phyloP scores from a whole-genome alignment of 1,140 invertebrate species.

The Anadara kagoshimensis region DNA sequence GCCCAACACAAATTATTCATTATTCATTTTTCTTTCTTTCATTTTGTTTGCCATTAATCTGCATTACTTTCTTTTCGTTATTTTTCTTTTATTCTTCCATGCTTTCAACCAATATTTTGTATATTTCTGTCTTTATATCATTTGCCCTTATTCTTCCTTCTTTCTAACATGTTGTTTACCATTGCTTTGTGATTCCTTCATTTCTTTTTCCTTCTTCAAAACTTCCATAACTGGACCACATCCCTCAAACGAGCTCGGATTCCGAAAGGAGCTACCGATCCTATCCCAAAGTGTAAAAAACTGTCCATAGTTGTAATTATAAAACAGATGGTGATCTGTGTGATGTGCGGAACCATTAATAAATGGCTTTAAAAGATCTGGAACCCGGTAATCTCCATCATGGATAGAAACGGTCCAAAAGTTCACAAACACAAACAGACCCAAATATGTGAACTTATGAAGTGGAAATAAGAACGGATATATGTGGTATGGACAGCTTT shows the following conservation, averaged over 20 bases:
- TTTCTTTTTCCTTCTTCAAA: neutral
- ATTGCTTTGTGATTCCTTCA: too few relatives aligned
- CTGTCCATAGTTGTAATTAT: constrained; percentile 78
- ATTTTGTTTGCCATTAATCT: too few relatives aligned
- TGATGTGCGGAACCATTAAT: constrained; percentile 77
- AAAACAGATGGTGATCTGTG: constrained; percentile 76
- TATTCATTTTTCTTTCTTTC: too few relatives aligned
- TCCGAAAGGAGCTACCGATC: constrained; percentile 71
- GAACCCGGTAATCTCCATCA: constrained; percentile 75
- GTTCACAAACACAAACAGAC: constrained; percentile 76
- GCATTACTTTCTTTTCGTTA: too few relatives aligned
- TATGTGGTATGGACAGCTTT: constrained; percentile 76
- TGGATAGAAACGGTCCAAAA: constrained; percentile 77
- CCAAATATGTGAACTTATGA: constrained; percentile 75
- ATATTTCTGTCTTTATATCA: too few relatives aligned
- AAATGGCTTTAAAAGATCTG: constrained; percentile 66
- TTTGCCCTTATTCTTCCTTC: too few relatives aligned
- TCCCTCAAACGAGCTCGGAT: constrained; percentile 68
- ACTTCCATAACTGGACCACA: constrained; percentile 66
- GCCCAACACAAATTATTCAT: too few relatives aligned
- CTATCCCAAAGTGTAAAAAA: constrained; percentile 77
- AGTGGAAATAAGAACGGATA: constrained; percentile 76
- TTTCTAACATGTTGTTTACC: too few relatives aligned
- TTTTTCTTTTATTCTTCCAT: too few relatives aligned
- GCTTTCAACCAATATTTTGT: too few relatives aligned